Conservation (phyloP, 2,797 vertebrate genomes). For the Psittacula derbiana region DNA sequence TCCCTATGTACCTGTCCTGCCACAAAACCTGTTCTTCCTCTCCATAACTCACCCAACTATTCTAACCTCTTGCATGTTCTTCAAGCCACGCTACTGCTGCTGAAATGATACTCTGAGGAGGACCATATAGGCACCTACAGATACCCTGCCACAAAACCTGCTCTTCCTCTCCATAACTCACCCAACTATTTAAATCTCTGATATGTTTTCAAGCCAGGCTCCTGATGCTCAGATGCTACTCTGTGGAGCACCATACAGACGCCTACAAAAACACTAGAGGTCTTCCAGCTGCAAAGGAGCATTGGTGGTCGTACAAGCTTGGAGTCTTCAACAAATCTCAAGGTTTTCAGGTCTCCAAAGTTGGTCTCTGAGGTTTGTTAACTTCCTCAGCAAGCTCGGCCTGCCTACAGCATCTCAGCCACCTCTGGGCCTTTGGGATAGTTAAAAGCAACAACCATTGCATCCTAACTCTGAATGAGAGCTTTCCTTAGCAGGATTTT, state of each 20-base stretch:
- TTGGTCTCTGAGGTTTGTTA: background rate
- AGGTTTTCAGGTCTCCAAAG: background rate
- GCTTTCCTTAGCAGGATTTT: background rate
- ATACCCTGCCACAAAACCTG: background rate
- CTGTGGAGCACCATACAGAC: background rate
- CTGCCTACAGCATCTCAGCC: background rate
- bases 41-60: background rate
- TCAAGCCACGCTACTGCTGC: background rate
- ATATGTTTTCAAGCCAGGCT: background rate
- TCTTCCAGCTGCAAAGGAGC: background rate
- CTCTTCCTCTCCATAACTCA: background rate
- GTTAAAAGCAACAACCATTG: background rate
- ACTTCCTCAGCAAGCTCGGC: background rate
- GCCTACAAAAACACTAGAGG: background rate
- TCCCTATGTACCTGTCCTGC: background rate
- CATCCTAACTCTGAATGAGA: background rate
- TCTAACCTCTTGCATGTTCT: background rate
- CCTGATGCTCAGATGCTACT: background rate
- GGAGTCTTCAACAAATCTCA: background rate
- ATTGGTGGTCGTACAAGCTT: rapidly evolving
- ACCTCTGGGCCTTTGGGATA: rapidly evolving
- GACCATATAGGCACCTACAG: background rate
- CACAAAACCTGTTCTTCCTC: background rate
- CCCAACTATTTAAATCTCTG: background rate
- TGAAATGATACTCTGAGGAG: background rate